Evolutionary conservation across 2,113 vertebrate species (phyloP), one percentile per base, ranked within the genome.

Genomic region (Prinia subflava): DNA sequence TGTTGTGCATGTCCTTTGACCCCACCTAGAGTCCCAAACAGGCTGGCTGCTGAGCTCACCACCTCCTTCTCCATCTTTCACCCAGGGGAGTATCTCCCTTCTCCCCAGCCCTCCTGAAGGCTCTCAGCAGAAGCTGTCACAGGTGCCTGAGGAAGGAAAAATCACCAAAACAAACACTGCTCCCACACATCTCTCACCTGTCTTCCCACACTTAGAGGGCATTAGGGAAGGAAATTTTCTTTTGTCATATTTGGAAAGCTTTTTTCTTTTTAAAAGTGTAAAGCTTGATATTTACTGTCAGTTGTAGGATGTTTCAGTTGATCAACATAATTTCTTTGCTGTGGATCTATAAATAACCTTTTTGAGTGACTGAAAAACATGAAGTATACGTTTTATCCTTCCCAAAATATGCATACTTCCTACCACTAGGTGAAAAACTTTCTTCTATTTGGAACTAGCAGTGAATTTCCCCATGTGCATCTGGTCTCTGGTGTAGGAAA

Each of bases 221-320:
- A 81, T 35, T 31, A 44, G 7, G 27, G 42, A 62, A 81, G 77
- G 30, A 74, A 64, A 25, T 55, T 69, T 37, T 91, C 47, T 76
- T 80, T 57, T 85, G 24, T 79, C 8, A 41, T 31, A 87, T 63
- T 81, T 79, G 17, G 33, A 75, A 94, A 57, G 15, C 7, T 53
- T 82, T 68, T 59, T 57, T 87, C 11, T 71, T 93, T 83, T 80
- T 21, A 57, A 59, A 96, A 87, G 69, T 49, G 37, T 39, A 92
- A 83, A 67, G 60, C 47, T 90, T 86, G 91, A 69, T 97, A 94
- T 95, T 97, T 95, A 96, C 59, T 87, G 81, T 95, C 92, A 91
- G 69, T 81, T 85, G 79, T 52, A 53, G 60, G 84, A 85, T 90
- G 76, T 83, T 95, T 91, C 89, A 31, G 74, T 41, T 85, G 92